These are phyloP conservation scores for Larimichthys crocea DNA, from an alignment of 2,113 vertebrate genomes.

Conservation along the genomic window DNA sequence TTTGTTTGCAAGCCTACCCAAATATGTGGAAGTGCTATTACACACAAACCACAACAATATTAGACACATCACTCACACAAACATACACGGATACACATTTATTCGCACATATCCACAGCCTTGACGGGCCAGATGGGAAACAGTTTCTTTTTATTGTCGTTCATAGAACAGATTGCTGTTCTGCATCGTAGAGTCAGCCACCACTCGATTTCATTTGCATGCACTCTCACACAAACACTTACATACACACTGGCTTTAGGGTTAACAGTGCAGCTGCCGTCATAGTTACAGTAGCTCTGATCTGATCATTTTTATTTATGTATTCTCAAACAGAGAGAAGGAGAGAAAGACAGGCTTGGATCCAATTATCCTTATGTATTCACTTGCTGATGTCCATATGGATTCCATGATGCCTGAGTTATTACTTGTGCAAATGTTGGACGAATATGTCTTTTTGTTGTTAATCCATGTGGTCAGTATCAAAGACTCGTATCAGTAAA, in stretches of 20 bases:
- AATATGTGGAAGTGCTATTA: not conserved
- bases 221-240: constrained; percentile 28
- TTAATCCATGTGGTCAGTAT: constrained; percentile 28
- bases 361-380: constrained; percentile 46
- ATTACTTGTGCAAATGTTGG: constrained; percentile 53
- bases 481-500: constrained; percentile 15
- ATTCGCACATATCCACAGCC: constrained; percentile 20
- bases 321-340: constrained; percentile 37
- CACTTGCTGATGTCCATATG: constrained; percentile 47
- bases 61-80: not conserved
- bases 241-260: constrained; percentile 25
- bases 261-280: constrained; percentile 36
- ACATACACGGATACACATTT: not conserved
- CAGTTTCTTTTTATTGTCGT: constrained; percentile 58
- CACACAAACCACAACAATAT: constrained; percentile 9
- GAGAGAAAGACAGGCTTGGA: not conserved
- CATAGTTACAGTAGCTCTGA: constrained; percentile 44
- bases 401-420: constrained; percentile 27
- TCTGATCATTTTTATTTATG: constrained; percentile 61
- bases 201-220: constrained; percentile 46
- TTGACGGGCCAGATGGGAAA: constrained; percentile 60
- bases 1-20: constrained; percentile 32
- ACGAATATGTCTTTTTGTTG: constrained; percentile 43
- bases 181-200: constrained; percentile 64
- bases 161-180: constrained; percentile 71